Evolutionary conservation across 2,888 invertebrate genomes (phyloP).

Genomic region (Eilema griseolum): DNA sequence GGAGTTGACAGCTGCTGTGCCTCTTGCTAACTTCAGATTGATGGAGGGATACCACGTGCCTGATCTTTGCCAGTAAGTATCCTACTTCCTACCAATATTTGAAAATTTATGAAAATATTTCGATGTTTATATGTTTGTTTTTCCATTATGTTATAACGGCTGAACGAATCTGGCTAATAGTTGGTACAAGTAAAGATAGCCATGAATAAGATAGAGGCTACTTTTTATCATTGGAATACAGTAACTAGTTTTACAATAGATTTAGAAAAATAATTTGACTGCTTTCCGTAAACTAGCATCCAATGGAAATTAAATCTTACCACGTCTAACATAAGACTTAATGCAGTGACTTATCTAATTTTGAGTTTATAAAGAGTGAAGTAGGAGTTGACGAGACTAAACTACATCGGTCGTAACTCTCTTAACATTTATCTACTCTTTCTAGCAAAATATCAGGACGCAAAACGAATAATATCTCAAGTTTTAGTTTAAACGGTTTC

Average conservation of each 20-base stretch:
- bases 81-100: neutral
- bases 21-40: slow-evolving; percentile 94
- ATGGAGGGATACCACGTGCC: slow-evolving; percentile 97
- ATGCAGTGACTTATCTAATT: neutral
- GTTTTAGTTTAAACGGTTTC: slow-evolving; percentile 38
- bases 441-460: neutral
- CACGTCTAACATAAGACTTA: neutral
- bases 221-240: too few species aligned
- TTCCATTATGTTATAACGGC: too few species aligned
- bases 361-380: neutral
- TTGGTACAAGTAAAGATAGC: too few species aligned
- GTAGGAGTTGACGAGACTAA: neutral
- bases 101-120: neutral
- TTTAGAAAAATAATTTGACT: too few species aligned
- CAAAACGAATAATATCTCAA: neutral
- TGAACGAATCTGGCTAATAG: too few species aligned
- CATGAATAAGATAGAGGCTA: too few species aligned
- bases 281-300: too few species aligned
- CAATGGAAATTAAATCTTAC: neutral
- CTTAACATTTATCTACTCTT: neutral
- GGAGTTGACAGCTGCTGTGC: slow-evolving; percentile 97
- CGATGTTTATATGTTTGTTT: neutral
- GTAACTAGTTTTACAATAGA: too few species aligned
- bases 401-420: neutral
- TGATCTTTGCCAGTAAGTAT: slow-evolving; percentile 93